Base-by-base conservation (phyloP, 92 coral and sea anemone species). In the Meandrina meandrites region DNA sequence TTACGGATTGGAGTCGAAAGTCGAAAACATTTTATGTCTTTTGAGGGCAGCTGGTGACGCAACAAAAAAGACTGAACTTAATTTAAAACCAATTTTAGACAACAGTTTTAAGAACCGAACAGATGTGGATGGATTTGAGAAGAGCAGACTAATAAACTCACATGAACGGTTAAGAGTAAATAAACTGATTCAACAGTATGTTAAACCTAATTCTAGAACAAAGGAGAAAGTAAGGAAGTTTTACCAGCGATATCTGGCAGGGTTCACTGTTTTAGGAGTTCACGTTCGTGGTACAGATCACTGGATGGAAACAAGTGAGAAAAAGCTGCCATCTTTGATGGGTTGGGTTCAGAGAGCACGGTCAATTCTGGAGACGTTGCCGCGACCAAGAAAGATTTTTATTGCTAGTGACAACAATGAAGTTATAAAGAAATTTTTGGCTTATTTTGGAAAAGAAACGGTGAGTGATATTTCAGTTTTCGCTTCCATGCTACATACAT, bases 251-350 rank as follows among this genome's bases (percentile, higher is more conserved):
- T 27, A 90, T 35, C 56, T 94, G 75, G 66, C 76, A 8, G 93
- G 93, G 45, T 76, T 76, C 75, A 78, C 78, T 47, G 57, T 94
- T 34, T 88, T 94, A 73, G 95, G 96, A 51, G 98, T 94, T 19
- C 98, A 94, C 79, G 90, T 94, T n/a, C 87, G 98, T 50, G 98
- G 94, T 12, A 94, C 98, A 36, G 98, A 94, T 75, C 95, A 94
- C 77, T 79, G 84, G 83, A 21, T 1, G 42, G 98, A 94, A 77
- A 85, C 90, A 32, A 85, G 72, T 0, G 79, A 89, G 50, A 72
- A 81, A 13, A 75, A 47, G 72, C 91, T 94, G 34, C 89, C 93
- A 1, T 76, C 90, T 31, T 27, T 94, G 60, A 71, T 40, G 32
- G 60, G 81, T 27, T 94, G 98, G 98, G 82, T 89, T 4, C 24